A percentile compares a stretch with the other conserved stretches of the same genome.
These are phyloP conservation scores for Chunga burmeisteri DNA, from an alignment of 2,113 vertebrate genomes.

Conservation along the genomic window DNA sequence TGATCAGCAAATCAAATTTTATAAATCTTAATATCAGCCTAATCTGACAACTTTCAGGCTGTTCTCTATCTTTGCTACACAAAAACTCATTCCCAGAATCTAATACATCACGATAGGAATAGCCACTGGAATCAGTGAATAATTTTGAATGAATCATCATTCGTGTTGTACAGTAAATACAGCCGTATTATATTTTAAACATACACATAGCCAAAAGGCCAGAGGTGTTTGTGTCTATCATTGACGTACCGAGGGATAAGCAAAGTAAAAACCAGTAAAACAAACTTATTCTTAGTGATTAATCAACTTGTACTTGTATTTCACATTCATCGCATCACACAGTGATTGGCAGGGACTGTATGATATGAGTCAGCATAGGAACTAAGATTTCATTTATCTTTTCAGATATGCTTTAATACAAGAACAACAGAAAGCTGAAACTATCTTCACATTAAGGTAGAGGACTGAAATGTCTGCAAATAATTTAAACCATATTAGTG, in stretches of 20 bases:
- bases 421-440: not conserved
- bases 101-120: not conserved
- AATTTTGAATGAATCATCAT: not conserved
- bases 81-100: not conserved
- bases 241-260: not conserved
- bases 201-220: not conserved
- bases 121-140: not conserved
- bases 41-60: not conserved
- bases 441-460: not conserved
- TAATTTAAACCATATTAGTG: slow-evolving; percentile 35
- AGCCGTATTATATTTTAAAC: not conserved
- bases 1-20: not conserved
- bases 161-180: not conserved
- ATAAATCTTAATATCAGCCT: not conserved
- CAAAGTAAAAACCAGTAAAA: not conserved
- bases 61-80: not conserved
- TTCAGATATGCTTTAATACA: not conserved
- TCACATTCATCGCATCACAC: not conserved
- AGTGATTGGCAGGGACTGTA: not conserved
- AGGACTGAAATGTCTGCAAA: slow-evolving; percentile 19
- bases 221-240: not conserved
- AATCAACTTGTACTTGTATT: not conserved
- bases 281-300: not conserved
- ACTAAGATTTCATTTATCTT: not conserved
- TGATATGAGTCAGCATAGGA: not conserved